phyloP scores from a whole-genome alignment of 1,140 invertebrate species.

The Bacillus rossius region DNA sequence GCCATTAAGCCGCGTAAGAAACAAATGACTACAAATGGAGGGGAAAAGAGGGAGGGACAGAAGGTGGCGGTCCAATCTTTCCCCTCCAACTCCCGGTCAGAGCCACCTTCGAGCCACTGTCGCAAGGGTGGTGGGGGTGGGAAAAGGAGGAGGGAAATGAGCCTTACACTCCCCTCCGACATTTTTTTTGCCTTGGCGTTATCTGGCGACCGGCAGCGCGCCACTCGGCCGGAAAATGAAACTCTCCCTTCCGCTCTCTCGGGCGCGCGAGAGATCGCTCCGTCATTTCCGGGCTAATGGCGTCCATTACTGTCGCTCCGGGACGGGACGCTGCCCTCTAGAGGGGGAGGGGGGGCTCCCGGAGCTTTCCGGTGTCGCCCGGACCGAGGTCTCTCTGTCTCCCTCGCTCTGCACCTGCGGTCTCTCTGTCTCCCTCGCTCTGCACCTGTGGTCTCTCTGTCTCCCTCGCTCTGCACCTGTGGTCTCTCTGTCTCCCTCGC shows the following conservation, averaged over 20 bases:
- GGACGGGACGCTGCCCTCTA: not conserved
- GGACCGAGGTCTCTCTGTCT: too few relatives aligned
- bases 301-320: constrained; percentile 19
- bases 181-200: constrained; percentile 12
- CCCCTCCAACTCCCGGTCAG: too few relatives aligned
- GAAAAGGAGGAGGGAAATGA: not conserved
- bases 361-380: too few relatives aligned
- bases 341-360: too few relatives aligned
- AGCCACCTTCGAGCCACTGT: too few relatives aligned
- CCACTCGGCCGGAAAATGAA: constrained; percentile 22
- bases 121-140: not conserved
- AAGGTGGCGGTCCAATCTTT: not conserved
- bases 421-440: too few relatives aligned
- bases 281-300: constrained; percentile 23
- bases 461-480: too few relatives aligned
- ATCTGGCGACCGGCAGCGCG: not conserved
- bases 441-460: too few relatives aligned
- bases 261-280: constrained; percentile 18
- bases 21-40: constrained; percentile 22
- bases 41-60: constrained; percentile 9
- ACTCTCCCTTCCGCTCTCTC: constrained; percentile 12
- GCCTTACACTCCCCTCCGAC: not conserved
- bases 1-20: constrained; percentile 23
- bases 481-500: too few relatives aligned
- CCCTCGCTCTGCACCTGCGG: too few relatives aligned